Evolutionary conservation across 2,888 invertebrate species (phyloP), one percentile per base, ranked within the genome.

Genomic region (Biston stratarius): DNA sequence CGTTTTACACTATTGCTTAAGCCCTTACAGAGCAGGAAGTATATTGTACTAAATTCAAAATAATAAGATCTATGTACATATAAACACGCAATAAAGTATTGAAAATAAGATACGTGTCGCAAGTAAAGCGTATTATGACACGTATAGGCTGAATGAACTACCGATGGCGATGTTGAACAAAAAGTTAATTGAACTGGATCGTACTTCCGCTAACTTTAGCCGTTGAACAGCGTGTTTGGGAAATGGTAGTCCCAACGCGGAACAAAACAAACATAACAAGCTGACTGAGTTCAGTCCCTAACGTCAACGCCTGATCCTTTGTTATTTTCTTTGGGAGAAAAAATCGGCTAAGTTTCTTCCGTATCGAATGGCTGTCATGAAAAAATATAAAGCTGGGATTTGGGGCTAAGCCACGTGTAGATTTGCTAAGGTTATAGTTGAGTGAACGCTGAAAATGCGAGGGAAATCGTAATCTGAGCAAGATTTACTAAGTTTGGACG

Each of bases 251-350:
- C 67, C 59, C 58, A 53, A 34, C 47, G 58, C 44, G 42, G 53
- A 67, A 71, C 66, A 64, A 74, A 72, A 70, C 72, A 69, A 74
- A 74, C 67, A 67, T 69, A 69, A 73, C 73, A 69, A 68, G 64
- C 66, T 69, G 69, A 70, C 71, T 64, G 68, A 71, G 57, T 72
- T 72, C 53, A 67, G 62, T 72, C 71, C 71, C 69, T 59, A 56
- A 67, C 67, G 70, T 70, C 71, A 72, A 74, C 57, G 57, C 61
- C 61, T 67, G 70, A 73, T 74, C 71, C 71, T 68, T 72, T 71
- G 70, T 74, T 74, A 68, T 74, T 73, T 71, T 62, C 53, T 63
- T 55, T 56, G 58, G 33, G 55, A 64, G 69, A 68, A 74, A 73
- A 71, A 70, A 70, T 61, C 71, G 61, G 64, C 68, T 67, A 73